Base-by-base conservation (phyloP, 1,140 invertebrate species). In the Solen grandis region DNA sequence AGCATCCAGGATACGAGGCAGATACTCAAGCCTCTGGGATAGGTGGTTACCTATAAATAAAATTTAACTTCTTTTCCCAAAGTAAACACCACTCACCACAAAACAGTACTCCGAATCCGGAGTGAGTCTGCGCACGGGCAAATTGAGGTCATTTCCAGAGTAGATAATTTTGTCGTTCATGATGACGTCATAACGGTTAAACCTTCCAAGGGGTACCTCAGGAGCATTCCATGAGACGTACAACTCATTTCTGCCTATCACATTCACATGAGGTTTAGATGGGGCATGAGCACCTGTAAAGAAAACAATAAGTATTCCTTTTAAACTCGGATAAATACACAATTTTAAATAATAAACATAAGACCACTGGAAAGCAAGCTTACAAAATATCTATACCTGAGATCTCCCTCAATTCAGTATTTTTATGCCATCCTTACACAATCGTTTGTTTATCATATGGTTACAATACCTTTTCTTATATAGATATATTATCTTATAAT, bases 51-150 rank as follows among this genome's bases (percentile, higher is more conserved):
- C n/a, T n/a, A n/a, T n/a, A n/a, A n/a, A n/a, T n/a, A n/a, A n/a
- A n/a, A n/a, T n/a, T n/a, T n/a, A n/a, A n/a, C n/a, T n/a, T n/a
- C n/a, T n/a, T n/a, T n/a, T n/a, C n/a, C n/a, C n/a, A n/a, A n/a
- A n/a, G n/a, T n/a, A n/a, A n/a, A n/a, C n/a, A n/a, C n/a, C n/a
- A n/a, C n/a, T 77, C 83, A 92, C 91, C 81, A 88, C 84, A 85
- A 92, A 89, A 29, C 84, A 85, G 79, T 92, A 92, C 81, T 92
- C 92, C 60, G 88, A 92, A 69, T 92, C 90, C 19, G 92, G 89
- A 25, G 84, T 87, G 1, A 92, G 72, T 65, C 89, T 83, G 4
- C 86, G 75, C 10, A 86, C 84, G n/a, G 87, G 82, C 50, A 80
- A 87, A 60, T 86, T 83, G 16, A 90, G 82, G 41, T 91, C 89